Evolutionary conservation across 2,797 vertebrate species (phyloP).

Genomic region (Rhincodon typus): DNA sequence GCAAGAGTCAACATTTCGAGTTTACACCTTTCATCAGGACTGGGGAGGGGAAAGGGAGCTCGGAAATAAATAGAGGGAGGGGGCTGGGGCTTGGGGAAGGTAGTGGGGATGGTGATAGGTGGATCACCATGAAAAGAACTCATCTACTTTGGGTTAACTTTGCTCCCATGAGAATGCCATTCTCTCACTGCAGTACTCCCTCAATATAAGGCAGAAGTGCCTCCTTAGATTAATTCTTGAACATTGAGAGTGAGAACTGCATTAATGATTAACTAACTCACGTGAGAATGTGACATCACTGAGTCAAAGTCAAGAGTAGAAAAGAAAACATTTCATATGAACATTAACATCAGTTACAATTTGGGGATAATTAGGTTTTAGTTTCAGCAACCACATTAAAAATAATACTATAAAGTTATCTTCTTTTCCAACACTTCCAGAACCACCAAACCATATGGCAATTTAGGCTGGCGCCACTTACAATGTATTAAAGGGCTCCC

Average conservation of each 20-base stretch:
- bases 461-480: neutral
- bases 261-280: neutral
- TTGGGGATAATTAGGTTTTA: neutral
- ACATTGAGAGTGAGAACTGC: neutral
- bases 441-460: neutral
- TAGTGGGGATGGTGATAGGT: too few relatives aligned
- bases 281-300: neutral
- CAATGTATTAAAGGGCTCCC: neutral
- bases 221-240: neutral
- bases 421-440: neutral
- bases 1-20: too few relatives aligned
- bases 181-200: neutral
- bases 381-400: neutral
- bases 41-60: too few relatives aligned
- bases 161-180: neutral
- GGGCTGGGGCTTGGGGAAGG: too few relatives aligned
- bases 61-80: too few relatives aligned
- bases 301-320: neutral
- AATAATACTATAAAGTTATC: neutral
- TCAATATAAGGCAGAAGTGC: neutral
- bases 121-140: too few relatives aligned
- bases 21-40: too few relatives aligned
- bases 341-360: neutral
- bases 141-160: neutral
- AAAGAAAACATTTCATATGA: neutral